Evolutionary conservation across 2,797 vertebrate genomes (phyloP), one percentile per base, ranked within the genome.

Genomic region (Lemur catta): DNA sequence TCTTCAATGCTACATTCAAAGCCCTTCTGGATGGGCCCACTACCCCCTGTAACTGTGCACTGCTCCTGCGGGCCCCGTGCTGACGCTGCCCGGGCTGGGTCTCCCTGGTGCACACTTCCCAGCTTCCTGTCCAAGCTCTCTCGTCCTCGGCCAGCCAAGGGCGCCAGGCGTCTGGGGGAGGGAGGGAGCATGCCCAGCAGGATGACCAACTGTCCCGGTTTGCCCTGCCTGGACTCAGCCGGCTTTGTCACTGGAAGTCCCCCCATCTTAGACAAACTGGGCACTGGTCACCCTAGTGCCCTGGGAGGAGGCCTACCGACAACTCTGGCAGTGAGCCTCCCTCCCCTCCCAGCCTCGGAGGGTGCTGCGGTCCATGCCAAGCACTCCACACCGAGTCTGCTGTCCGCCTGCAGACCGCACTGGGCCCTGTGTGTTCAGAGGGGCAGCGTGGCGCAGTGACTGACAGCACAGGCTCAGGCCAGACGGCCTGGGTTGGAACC

Each of bases 361-460:
- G 20, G 11, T 26, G 38, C n/a, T 87, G 63, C 20, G 48, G 26
- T 38, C 59, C 41, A 12, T 1, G 71, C 26, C 46, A 61, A 11
- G 35, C 28, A 57, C 4, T 38, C 35, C 65, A 22, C 30, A 48
- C 38, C 4, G 6, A 14, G 35, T 30, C 20, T 41, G 13, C 18
- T 28, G 6, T 50, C 48, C 52, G 41, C 22, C 79, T 65, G 72
- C 41, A 61, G 80, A 81, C 7, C 20, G 22, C 2, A n/a, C 18
- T 50, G 80, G 72, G 33, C 28, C 38, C 35, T 61, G 2, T 52
- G 59, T 33, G 74, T 71, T 43, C 20, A 33, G 43, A 85, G 33
- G 9, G 38, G 14, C 2, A 0, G 4, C 3, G 50, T 33, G 26
- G 63, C 9, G 15, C 20, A 3, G 6, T 1, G 35, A 6, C 30